A percentile compares a stretch with the other conserved stretches of the same genome.
These are phyloP conservation scores for Hydrotaea diabolus DNA, from an alignment of 2,888 invertebrate genomes.

Conservation along the genomic window DNA sequence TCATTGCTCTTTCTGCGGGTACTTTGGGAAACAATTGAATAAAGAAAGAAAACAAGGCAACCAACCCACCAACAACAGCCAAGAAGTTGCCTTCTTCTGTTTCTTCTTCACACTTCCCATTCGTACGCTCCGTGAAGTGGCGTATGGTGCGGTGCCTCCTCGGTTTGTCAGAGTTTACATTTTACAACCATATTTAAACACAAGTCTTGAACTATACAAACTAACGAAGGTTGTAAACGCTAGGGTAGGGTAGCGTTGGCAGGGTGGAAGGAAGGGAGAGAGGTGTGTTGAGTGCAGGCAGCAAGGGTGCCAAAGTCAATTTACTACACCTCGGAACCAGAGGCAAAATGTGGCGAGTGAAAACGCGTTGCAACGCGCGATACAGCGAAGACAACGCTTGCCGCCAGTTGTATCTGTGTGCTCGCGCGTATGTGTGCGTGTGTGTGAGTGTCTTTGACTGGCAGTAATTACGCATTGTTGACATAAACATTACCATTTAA, in stretches of 20 bases:
- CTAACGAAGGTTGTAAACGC: background rate
- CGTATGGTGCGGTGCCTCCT: background rate
- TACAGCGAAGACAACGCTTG: background rate
- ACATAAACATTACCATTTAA: slow-evolving; percentile 55
- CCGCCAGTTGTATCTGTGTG: background rate
- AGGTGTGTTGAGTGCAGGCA: slow-evolving; percentile 6
- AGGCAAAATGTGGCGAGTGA: slow-evolving; percentile 28
- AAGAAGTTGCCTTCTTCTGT: slow-evolving; percentile 7
- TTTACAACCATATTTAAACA: slow-evolving; percentile 25
- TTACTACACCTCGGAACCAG: slow-evolving; percentile 31
- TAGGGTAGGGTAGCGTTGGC: background rate
- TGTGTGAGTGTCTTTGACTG: slow-evolving; percentile 28
- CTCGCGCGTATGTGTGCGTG: background rate
- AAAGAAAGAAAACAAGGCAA: background rate
- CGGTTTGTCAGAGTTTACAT: slow-evolving; percentile 15
- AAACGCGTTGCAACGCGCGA: background rate
- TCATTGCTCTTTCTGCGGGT: background rate
- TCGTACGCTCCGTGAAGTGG: background rate
- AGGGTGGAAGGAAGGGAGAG: background rate
- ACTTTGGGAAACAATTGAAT: background rate
- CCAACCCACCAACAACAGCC: background rate
- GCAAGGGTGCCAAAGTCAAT: slow-evolving; percentile 57
- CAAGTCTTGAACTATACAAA: background rate
- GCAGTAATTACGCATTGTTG: slow-evolving; percentile 52
- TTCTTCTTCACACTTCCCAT: background rate